A percentile compares a stretch with the other conserved stretches of the same genome.
phyloP scores from a whole-genome alignment of 2,797 vertebrate species.

The Hyperoplus immaculatus region DNA sequence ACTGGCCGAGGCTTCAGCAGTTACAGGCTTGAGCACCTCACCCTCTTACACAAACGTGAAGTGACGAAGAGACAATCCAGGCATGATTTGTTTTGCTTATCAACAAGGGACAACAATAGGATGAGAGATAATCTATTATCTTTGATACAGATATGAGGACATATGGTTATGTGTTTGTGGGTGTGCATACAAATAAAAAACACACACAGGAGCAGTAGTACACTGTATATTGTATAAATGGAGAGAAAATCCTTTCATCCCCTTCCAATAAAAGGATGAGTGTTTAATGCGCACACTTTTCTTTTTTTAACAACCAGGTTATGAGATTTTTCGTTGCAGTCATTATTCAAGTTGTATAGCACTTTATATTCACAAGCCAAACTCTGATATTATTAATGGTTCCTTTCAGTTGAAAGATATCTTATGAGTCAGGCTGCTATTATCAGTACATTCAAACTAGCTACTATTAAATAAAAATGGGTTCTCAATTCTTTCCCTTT shows the following conservation, averaged over 20 bases:
- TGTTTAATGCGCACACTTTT: background rate
- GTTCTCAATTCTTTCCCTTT: background rate
- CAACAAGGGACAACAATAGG: conserved; percentile 18
- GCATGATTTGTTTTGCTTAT: conserved; percentile 12
- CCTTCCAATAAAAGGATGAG: background rate
- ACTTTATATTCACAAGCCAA: too few relatives aligned
- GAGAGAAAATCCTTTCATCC: conserved; percentile 7
- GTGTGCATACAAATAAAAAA: conserved; percentile 4
- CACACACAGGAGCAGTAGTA: conserved; percentile 3
- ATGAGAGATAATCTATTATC: conserved; percentile 26
- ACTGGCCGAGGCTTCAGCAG: conserved; percentile 26
- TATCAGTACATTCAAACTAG: background rate
- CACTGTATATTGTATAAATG: background rate
- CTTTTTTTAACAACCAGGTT: background rate
- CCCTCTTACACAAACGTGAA: background rate
- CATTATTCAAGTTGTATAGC: too few relatives aligned
- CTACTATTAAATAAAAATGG: background rate
- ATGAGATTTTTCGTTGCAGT: background rate
- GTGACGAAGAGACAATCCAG: conserved; percentile 10
- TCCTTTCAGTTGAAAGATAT: background rate
- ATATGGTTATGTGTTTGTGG: conserved; percentile 9
- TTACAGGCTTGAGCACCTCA: conserved; percentile 10
- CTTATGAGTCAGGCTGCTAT: background rate
- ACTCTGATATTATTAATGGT: background rate
- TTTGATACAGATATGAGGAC: conserved; percentile 10